A percentile compares a stretch with the other conserved stretches of the same genome.
phyloP scores from a whole-genome alignment of 2,113 vertebrate species.

The Crotophaga sulcirostris region DNA sequence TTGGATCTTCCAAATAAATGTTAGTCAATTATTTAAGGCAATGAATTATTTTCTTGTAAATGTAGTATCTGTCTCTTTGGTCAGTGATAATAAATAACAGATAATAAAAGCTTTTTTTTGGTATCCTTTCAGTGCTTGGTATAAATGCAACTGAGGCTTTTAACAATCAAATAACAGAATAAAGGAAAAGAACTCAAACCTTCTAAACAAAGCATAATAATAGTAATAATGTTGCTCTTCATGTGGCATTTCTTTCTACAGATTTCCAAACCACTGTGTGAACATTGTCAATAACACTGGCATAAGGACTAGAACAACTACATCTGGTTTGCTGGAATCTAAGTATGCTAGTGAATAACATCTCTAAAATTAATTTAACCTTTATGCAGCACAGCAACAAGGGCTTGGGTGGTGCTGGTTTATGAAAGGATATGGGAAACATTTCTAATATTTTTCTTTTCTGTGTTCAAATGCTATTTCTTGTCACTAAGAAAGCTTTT shows the following conservation, averaged over 20 bases:
- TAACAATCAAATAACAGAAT: neutral
- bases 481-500: neutral
- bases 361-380: neutral
- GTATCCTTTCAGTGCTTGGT: neutral
- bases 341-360: neutral
- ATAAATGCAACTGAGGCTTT: neutral
- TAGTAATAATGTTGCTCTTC: neutral
- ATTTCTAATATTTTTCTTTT: neutral
- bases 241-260: neutral
- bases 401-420: neutral
- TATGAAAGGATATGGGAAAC: neutral
- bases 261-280: neutral
- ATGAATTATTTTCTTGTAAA: neutral
- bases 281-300: neutral
- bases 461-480: neutral
- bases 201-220: neutral
- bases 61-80: neutral
- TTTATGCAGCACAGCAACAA: neutral
- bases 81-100: neutral
- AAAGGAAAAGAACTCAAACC: neutral
- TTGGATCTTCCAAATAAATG: neutral
- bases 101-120: neutral
- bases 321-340: neutral
- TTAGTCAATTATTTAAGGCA: neutral
- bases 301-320: neutral